Evolutionary conservation across 30 jellyfish, hydroid and myxozoan genomes (phyloP).

Genomic region (Hydractinia echinata): DNA sequence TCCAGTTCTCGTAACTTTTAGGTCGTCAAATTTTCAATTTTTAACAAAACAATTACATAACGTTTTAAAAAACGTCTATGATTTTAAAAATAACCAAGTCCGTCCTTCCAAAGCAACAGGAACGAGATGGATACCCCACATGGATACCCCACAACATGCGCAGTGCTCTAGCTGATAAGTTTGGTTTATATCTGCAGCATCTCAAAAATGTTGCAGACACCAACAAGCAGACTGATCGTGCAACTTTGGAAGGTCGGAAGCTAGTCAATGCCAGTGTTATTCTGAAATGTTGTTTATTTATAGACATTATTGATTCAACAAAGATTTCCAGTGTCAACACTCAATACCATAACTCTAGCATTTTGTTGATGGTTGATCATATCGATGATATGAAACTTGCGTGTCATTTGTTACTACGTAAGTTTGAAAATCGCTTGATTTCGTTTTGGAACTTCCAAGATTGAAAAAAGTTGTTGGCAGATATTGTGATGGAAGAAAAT

Average conservation of each 20-base stretch:
- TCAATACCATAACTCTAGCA: not conserved
- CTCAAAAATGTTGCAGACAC: slow-evolving; percentile 18
- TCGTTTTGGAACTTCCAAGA: not conserved
- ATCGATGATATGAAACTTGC: slow-evolving; percentile 7
- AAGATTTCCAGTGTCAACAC: not conserved
- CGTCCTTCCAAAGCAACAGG: slow-evolving; percentile 24
- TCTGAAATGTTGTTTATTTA: not conserved
- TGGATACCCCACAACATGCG: not conserved
- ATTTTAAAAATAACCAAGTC: not conserved
- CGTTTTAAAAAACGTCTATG: not conserved
- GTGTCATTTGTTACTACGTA: not conserved
- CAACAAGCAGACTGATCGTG: not conserved
- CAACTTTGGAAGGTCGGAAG: slow-evolving; percentile 10
- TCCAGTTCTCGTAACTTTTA: too few species aligned
- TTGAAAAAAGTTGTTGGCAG: not conserved
- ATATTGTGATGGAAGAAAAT: not conserved
- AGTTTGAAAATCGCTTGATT: not conserved
- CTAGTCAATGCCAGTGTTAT: not conserved
- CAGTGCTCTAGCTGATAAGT: slow-evolving; percentile 13
- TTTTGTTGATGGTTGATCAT: not conserved
- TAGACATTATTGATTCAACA: not conserved
- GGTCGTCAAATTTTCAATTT: too few species aligned
- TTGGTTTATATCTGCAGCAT: slow-evolving; percentile 12
- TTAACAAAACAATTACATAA: not conserved
- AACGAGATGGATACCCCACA: slow-evolving; percentile 27